Conservation (phyloP, 2,888 invertebrate species). For the Quadriops clusia region DNA sequence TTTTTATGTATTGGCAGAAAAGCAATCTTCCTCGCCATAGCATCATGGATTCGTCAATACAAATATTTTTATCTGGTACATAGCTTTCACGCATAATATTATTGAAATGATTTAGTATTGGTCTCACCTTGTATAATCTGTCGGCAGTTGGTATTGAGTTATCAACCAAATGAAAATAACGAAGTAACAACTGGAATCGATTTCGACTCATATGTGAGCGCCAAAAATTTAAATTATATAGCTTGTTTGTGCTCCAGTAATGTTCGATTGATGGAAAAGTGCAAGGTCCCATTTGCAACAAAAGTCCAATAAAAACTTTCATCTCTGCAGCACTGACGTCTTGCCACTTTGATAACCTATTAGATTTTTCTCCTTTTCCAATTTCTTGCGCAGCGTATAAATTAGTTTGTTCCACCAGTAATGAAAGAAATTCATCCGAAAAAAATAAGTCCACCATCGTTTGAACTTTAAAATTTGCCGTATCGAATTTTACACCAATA, state of each 20-base stretch:
- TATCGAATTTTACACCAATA: conserved; percentile 18
- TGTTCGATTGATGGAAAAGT: conserved; percentile 16
- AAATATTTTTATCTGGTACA: conserved; percentile 19
- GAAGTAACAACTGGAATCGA: conserved; percentile 16
- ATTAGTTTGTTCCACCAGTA: conserved; percentile 20
- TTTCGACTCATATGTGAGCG: conserved; percentile 15
- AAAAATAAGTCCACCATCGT: conserved; percentile 17
- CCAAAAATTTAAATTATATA: conserved; percentile 14
- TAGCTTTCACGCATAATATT: conserved; percentile 20
- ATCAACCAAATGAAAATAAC: conserved; percentile 18
- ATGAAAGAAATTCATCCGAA: conserved; percentile 17
- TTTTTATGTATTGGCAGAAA: conserved; percentile 21
- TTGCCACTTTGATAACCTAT: conserved; percentile 14
- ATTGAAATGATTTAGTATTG: conserved; percentile 22
- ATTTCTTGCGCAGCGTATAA: conserved; percentile 19
- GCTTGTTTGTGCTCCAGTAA: conserved; percentile 17
- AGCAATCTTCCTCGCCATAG: conserved; percentile 18
- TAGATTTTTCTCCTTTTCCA: conserved; percentile 15
- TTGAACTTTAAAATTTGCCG: conserved; percentile 17
- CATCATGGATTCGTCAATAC: conserved; percentile 20
- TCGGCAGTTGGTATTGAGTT: conserved; percentile 16
- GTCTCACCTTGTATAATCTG: conserved; percentile 20
- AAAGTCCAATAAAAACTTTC: conserved; percentile 15
- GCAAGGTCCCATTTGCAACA: conserved; percentile 16
- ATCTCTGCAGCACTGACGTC: conserved; percentile 12